Evolutionary conservation across 2,797 vertebrate species (phyloP).

Genomic region (Cryptoprocta ferox): DNA sequence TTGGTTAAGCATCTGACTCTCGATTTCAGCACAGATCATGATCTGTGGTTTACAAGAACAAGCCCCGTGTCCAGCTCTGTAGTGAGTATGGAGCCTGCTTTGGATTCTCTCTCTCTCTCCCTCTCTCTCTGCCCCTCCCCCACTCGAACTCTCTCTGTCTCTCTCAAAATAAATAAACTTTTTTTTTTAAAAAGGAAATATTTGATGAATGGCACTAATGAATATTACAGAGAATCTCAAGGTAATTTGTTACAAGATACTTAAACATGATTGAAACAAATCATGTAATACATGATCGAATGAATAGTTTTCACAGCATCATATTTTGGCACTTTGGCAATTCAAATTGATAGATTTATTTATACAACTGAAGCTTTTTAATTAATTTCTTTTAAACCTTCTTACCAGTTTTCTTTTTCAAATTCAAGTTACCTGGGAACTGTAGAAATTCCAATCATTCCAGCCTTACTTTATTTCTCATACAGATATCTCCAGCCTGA

Average conservation of each 20-base stretch:
- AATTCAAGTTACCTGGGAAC: not conserved
- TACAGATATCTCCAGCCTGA: not conserved
- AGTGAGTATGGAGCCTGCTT: too few species aligned
- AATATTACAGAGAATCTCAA: not conserved
- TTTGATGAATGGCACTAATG: not conserved
- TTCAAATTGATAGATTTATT: constrained; percentile 18
- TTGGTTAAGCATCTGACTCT: too few species aligned
- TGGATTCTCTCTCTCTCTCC: too few species aligned
- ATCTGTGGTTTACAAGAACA: too few species aligned
- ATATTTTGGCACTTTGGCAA: constrained; percentile 7
- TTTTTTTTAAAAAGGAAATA: not conserved
- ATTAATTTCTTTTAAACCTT: not conserved
- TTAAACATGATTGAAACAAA: not conserved
- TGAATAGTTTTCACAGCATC: not conserved
- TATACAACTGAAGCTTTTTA: not conserved
- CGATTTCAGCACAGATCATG: too few species aligned
- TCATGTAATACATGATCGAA: not conserved
- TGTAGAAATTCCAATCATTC: not conserved
- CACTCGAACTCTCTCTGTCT: too few species aligned
- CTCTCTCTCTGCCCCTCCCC: too few species aligned
- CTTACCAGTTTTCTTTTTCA: not conserved
- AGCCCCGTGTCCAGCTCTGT: too few species aligned
- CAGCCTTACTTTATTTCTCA: not conserved
- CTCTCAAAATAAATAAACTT: too few species aligned
- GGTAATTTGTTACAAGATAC: not conserved